Evolutionary conservation across 1,140 invertebrate genomes (phyloP).

Genomic region (Conus ventricosus): DNA sequence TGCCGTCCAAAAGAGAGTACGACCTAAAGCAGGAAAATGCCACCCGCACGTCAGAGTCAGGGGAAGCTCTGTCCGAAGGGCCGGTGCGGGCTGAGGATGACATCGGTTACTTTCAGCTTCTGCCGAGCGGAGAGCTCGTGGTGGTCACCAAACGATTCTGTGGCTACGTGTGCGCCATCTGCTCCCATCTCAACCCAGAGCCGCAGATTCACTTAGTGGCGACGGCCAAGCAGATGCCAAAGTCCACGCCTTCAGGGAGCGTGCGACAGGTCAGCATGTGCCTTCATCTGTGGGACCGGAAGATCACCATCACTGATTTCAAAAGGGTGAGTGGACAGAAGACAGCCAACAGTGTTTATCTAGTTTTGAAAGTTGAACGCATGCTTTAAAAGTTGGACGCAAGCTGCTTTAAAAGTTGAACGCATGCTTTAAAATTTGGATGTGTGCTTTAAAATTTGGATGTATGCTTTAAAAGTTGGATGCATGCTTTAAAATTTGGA

Average conservation of each 20-base stretch:
- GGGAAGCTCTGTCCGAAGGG: not conserved
- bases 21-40: not conserved
- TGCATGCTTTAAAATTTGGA: no score
- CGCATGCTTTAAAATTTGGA: no score
- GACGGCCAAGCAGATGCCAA: not conserved
- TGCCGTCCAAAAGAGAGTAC: constrained; percentile 13
- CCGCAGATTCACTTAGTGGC: not conserved
- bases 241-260: not conserved
- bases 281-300: constrained; percentile 9
- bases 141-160: not conserved
- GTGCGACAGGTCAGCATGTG: not conserved
- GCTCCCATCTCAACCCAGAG: not conserved
- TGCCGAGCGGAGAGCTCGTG: constrained; percentile 4
- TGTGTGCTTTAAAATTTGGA: no score
- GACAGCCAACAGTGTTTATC: not conserved
- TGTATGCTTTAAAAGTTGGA: no score
- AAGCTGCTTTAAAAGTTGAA: no score
- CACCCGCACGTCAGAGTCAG: not conserved
- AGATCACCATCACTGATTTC: not conserved
- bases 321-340: constrained; percentile 5
- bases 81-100: not conserved
- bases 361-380: not conserved
- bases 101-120: constrained; percentile 1
- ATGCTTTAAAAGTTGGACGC: no score
- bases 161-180: constrained; percentile 3